A percentile compares a stretch with the other conserved stretches of the same genome.
phyloP scores from a whole-genome alignment of 2,888 invertebrate species.

The Rhingia campestris region DNA sequence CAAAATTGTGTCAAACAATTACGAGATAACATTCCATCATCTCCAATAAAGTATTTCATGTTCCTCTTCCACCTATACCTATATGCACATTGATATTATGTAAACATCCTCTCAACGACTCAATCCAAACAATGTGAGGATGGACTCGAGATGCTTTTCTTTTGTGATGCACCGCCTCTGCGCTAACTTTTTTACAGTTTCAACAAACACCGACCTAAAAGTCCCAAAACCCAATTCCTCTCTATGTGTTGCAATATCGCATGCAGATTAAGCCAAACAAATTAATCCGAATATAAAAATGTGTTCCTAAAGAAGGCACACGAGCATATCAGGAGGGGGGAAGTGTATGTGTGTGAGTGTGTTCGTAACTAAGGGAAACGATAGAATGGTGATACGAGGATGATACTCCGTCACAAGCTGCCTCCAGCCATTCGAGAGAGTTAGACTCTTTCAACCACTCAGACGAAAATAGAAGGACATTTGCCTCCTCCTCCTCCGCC shows the following conservation, averaged over 20 bases:
- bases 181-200: neutral
- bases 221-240: constrained; percentile 44
- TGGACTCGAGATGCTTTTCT: neutral
- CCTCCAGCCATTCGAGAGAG: constrained; percentile 43
- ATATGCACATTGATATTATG: constrained; percentile 6
- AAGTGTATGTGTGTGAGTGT: neutral
- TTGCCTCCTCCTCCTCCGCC: constrained; percentile 45
- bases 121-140: neutral
- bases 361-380: neutral
- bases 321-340: neutral
- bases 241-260: neutral
- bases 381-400: constrained; percentile 8
- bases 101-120: neutral
- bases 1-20: constrained; percentile 1
- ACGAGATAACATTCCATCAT: no score
- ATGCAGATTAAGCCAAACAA: constrained; percentile 24
- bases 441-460: constrained; percentile 60
- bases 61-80: neutral
- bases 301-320: neutral
- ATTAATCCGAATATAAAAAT: constrained; percentile 57
- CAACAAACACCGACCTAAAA: constrained; percentile 36
- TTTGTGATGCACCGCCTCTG: neutral
- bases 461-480: constrained; percentile 69
- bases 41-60: neutral
- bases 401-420: constrained; percentile 36